Evolutionary conservation across 2,888 invertebrate species (phyloP).

Genomic region (Oligia latruncula): DNA sequence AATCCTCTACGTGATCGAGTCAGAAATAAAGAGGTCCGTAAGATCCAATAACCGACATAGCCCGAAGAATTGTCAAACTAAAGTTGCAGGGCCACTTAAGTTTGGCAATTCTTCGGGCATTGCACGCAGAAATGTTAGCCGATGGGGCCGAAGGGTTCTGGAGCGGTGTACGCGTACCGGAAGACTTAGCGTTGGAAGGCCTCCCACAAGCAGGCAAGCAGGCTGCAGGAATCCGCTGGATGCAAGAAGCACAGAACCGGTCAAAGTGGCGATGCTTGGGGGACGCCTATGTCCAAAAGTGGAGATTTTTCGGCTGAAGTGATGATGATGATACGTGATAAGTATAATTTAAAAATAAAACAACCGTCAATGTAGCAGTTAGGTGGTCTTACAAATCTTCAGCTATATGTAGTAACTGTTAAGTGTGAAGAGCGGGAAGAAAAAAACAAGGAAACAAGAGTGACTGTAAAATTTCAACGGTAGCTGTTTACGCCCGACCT

Average conservation of each 20-base stretch:
- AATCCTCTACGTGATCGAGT: no score
- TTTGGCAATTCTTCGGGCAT: no score
- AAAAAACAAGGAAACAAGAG: slow-evolving; percentile 75
- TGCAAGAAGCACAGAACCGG: neutral
- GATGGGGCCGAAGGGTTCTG: no score
- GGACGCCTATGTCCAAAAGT: neutral
- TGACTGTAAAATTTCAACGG: slow-evolving; percentile 88
- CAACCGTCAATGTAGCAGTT: neutral
- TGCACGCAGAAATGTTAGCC: neutral
- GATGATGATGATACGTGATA: neutral
- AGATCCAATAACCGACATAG: no score
- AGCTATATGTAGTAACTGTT: slow-evolving; percentile 16
- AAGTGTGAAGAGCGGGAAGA: slow-evolving; percentile 63
- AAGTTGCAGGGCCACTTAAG: no score
- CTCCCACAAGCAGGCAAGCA: no score
- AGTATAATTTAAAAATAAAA: neutral
- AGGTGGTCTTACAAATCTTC: slow-evolving; percentile 22
- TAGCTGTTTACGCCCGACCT: slow-evolving; percentile 85
- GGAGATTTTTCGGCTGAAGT: neutral
- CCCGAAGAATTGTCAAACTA: no score
- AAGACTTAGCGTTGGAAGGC: no score
- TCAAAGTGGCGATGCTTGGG: neutral
- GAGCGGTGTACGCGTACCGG: no score
- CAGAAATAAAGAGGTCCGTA: no score
- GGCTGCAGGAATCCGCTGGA: neutral